Base-by-base conservation (phyloP, 2,797 vertebrate genomes). In the Sebastes matsubarae region DNA sequence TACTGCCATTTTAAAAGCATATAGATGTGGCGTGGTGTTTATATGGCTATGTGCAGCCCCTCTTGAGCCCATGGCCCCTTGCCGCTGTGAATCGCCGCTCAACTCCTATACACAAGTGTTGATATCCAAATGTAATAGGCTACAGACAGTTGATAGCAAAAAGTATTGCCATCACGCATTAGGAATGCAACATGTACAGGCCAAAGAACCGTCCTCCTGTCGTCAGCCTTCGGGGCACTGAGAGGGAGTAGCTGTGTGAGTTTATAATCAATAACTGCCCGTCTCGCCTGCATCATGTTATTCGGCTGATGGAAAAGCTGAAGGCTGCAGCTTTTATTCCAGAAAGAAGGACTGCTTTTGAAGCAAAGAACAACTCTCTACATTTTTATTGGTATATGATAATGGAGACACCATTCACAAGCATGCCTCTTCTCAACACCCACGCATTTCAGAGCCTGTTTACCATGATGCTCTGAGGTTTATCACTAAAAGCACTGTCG, bases 371-470 rank as follows among this genome's bases (percentile, higher is more conserved):
- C 29, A 42, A 22, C 55, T 18, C 27, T 8, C 38, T 9, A 6
- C 59, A 50, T 57, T 6, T 74, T 34, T 66, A 24, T 59, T 71
- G 79, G 54, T 71, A 59, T 65, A 20, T 65, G 52, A 50, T 66
- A 52, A 75, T 54, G 36, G 52, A 8, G 60, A 59, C 7, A 12
- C 4, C n/a, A 10, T 80, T 5, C 38, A 25, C 16, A 8, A 12
- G 16, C 55, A 32, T n/a, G 34, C 34, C 59, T 14, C 27, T 32
- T 30, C 63, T 79, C 38, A 36, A 36, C 16, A 32, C n/a, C 36
- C 13, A 1, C 10, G 3, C 12, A 59, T 46, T 16, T 59, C 60
- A 55, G 16, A 14, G 13, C n/a, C 72, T 75, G 67, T 71, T 79
- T 27, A 22, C 68, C 34, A 13, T 11, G 18, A 18, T 54, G 16